Evolutionary conservation across 1,140 invertebrate species (phyloP).

Genomic region (Diachasma alloeum): DNA sequence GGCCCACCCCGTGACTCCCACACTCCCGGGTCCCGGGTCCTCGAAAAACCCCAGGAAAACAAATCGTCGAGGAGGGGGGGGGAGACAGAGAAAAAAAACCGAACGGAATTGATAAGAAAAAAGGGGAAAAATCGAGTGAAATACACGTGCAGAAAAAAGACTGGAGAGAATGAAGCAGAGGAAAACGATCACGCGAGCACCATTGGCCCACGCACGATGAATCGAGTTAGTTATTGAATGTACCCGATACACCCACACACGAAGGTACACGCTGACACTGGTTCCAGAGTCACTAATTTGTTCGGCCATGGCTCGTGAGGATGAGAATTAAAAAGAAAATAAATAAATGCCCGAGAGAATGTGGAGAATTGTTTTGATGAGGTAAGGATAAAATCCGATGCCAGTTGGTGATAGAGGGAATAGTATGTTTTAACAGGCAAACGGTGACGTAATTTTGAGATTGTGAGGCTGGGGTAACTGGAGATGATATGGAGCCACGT

Average conservation of each 20-base stretch:
- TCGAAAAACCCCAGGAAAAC: too few relatives aligned
- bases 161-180: neutral
- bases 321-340: neutral
- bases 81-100: too few relatives aligned
- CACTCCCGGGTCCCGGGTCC: conserved; percentile 31
- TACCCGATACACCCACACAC: conserved; percentile 40
- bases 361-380: conserved; percentile 9
- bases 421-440: neutral
- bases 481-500: conserved; percentile 7
- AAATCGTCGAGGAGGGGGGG: too few relatives aligned
- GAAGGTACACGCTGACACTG: conserved; percentile 37
- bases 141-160: conserved; percentile 5
- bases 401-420: neutral
- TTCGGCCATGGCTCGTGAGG: conserved; percentile 22
- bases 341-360: neutral
- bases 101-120: neutral
- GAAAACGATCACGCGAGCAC: neutral
- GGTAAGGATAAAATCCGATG: neutral
- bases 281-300: conserved; percentile 48
- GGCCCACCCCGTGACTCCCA: conserved; percentile 60
- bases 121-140: conserved; percentile 27
- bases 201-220: neutral
- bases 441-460: neutral
- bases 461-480: neutral
- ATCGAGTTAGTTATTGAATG: conserved; percentile 47